A percentile compares a stretch with the other conserved stretches of the same genome.
phyloP scores from a whole-genome alignment of 2,888 invertebrate species.

The Tenthredo scrophulariae region DNA sequence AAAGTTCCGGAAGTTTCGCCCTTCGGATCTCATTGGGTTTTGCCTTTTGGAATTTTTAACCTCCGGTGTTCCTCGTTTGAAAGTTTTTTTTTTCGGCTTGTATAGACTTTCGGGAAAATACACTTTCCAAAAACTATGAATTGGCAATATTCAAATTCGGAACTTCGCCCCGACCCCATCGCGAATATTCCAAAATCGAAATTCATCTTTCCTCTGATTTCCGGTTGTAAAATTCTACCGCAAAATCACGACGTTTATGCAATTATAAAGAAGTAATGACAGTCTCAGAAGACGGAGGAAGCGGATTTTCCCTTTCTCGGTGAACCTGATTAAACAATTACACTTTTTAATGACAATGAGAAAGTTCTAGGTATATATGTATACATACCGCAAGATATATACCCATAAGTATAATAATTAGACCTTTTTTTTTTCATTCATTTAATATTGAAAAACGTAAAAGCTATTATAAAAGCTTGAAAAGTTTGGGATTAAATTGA shows the following conservation, averaged over 20 bases:
- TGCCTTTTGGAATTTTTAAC: no score
- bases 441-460: not conserved
- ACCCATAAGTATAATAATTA: no score
- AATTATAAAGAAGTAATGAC: not conserved
- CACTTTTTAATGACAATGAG: not conserved
- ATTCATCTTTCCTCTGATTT: not conserved
- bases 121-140: no score
- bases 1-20: no score
- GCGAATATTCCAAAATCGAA: not conserved
- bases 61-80: no score
- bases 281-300: not conserved
- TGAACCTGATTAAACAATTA: not conserved
- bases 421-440: not conserved
- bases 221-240: not conserved
- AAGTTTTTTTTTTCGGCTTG: no score
- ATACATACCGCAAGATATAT: not conserved
- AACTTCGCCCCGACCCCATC: no score
- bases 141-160: no score
- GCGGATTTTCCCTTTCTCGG: not conserved
- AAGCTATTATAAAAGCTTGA: not conserved
- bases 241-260: not conserved
- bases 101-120: no score
- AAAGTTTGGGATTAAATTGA: not conserved
- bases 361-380: not conserved
- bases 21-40: no score